phyloP scores from a whole-genome alignment of 2,888 invertebrate species.

The Drosophila anomelani region DNA sequence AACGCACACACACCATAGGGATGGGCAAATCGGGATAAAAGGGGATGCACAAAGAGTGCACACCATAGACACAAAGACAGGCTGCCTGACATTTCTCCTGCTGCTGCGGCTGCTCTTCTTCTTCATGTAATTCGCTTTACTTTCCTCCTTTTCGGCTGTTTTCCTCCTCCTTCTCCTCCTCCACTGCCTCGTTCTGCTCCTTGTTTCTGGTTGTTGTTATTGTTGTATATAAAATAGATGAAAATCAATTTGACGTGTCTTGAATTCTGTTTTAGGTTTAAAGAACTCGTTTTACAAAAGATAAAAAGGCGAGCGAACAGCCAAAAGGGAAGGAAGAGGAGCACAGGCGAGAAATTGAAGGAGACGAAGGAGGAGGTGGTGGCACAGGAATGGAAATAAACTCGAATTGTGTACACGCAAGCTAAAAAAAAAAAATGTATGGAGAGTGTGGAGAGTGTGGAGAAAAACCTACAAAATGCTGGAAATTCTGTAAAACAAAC shows the following conservation, averaged over 20 bases:
- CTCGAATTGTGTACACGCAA: conserved; percentile 55
- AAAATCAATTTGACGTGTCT: conserved; percentile 79
- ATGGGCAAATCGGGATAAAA: conserved; percentile 21
- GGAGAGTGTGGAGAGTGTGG: not conserved
- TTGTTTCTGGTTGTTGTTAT: conserved; percentile 15
- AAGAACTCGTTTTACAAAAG: conserved; percentile 71
- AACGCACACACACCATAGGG: conserved; percentile 2
- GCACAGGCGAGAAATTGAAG: not conserved
- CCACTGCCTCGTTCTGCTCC: not conserved
- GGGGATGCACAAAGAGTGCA: conserved; percentile 33
- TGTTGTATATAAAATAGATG: conserved; percentile 77
- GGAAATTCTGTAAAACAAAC: conserved; percentile 34
- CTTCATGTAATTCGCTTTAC: conserved; percentile 66
- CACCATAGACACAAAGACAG: conserved; percentile 14
- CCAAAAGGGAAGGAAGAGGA: conserved; percentile 30
- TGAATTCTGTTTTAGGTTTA: conserved; percentile 76
- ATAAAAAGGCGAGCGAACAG: conserved; percentile 29
- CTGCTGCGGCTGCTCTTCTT: not conserved
- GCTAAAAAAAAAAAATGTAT: not conserved
- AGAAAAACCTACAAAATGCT: conserved; percentile 23
- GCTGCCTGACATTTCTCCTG: conserved; percentile 56
- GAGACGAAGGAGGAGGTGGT: conserved; percentile 6
- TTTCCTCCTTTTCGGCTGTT: conserved; percentile 39
- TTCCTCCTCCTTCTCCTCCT: conserved; percentile 6
- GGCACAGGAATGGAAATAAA: conserved; percentile 57